Evolutionary conservation across 1,140 invertebrate genomes (phyloP), one percentile per base, ranked within the genome.

Genomic region (Sipha flava): DNA sequence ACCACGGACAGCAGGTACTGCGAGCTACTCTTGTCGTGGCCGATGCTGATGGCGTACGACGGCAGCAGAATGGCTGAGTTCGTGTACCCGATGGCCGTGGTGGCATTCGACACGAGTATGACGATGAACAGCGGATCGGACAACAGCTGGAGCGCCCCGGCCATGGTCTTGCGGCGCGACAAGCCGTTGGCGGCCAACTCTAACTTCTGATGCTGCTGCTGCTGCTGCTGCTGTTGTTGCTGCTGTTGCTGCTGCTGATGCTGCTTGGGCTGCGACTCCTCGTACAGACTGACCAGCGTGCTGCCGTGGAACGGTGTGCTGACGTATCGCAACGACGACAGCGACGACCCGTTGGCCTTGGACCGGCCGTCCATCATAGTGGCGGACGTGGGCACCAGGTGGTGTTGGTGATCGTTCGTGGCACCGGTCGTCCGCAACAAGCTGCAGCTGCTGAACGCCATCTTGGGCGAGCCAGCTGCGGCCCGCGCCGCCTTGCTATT

Each of bases 251-350:
- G 34, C 37, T 57, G 29, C 73, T 37, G 52, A 4, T 40, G 34
- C 3, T 49, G 68, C 18, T 77, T 81, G 45, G 93, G 88, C 52
- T 92, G 92, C 3, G 92, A 93, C 82, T 93, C 91, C 0, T 91
- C 91, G 84, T 94, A 91, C 45, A 93, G 87, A 0, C 91, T 91
- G 1, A 92, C 93, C 2, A 94, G 81, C 0, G 92, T 93, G 49
- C 92, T 94, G 0, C 93, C 93, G 82, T 94, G 93, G 83, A 93
- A 94, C 0, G 92, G 91, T 0, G 93, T 94, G 34, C 91, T 92
- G 82, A 94, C 89, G 82, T 94, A 95, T 81, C 93, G 90, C 83
- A 94, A 93, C 26, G 92, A 94, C 40, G 92, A 93, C 0, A 90
- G 91, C 4, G 92, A 83, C 0, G 70, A 23, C 2, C 52, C 82